A percentile compares a stretch with the other conserved stretches of the same genome.
Conservation (phyloP, 2,113 vertebrate genomes). For the Calidris pugnax region DNA sequence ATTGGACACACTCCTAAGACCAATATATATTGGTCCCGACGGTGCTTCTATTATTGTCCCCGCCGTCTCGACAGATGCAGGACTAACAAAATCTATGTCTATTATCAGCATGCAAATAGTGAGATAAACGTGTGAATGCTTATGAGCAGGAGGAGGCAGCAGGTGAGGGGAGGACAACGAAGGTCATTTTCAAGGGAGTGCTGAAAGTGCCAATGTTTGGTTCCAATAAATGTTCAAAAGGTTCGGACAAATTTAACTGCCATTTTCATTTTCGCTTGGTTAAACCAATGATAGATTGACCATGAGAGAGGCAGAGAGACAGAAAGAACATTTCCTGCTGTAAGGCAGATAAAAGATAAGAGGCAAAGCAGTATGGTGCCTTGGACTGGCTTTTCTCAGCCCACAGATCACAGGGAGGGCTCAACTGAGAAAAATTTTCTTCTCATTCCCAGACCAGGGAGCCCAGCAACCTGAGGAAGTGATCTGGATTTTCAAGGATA, state of each 20-base stretch:
- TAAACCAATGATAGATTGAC: neutral
- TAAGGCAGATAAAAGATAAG: neutral
- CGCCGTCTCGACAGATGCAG: slow-evolving; percentile 31
- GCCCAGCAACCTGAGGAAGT: neutral
- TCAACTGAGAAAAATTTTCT: neutral
- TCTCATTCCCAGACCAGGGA: neutral
- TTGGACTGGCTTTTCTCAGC: neutral
- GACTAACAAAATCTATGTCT: slow-evolving; percentile 38
- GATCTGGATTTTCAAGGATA: neutral
- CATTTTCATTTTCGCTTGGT: neutral
- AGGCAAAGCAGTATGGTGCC: neutral
- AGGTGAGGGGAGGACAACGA: slow-evolving; percentile 4
- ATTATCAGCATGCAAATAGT: slow-evolving; percentile 25
- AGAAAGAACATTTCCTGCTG: neutral
- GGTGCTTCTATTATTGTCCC: slow-evolving; percentile 55
- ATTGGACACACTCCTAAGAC: slow-evolving; percentile 42
- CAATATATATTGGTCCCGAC: neutral
- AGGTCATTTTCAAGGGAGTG: slow-evolving; percentile 7
- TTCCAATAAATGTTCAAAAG: neutral
- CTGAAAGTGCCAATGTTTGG: neutral
- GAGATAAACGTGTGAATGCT: neutral
- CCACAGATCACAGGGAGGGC: neutral
- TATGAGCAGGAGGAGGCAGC: slow-evolving; percentile 34
- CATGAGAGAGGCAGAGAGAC: neutral
- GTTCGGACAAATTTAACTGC: neutral